Percentiles rank a stretch among this genome's conserved stretches.
Conservation (phyloP, 2,797 vertebrate genomes). For the Erethizon dorsatum region DNA sequence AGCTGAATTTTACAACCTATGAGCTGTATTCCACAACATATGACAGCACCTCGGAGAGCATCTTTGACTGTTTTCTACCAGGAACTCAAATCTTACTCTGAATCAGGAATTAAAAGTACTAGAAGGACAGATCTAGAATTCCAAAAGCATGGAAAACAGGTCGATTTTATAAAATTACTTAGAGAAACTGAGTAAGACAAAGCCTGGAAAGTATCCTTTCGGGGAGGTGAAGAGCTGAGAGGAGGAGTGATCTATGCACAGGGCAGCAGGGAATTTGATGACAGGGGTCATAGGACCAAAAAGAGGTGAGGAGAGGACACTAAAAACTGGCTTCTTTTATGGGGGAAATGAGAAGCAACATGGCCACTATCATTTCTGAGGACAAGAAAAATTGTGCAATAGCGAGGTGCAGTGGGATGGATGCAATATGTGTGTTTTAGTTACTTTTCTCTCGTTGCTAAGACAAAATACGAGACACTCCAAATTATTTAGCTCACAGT, state of each 20-base stretch:
- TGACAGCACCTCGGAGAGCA: not conserved
- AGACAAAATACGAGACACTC: not conserved
- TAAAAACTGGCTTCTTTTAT: not conserved
- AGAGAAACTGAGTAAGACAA: fast-evolving
- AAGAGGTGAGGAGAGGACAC: not conserved
- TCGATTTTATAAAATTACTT: no score
- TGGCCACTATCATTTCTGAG: not conserved
- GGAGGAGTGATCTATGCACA: not conserved
- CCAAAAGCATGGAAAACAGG: not conserved
- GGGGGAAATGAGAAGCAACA: not conserved
- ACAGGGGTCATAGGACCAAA: no score
- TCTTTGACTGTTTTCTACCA: not conserved
- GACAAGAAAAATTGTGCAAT: not conserved
- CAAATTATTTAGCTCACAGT: not conserved
- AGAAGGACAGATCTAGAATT: not conserved
- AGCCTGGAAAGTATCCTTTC: not conserved
- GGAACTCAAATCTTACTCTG: not conserved
- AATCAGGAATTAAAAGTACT: not conserved
- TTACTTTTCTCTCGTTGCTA: no score
- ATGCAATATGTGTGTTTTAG: not conserved
- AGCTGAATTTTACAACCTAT: not conserved
- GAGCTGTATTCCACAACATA: not conserved
- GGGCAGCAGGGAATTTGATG: no score
- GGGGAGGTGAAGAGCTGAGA: not conserved
- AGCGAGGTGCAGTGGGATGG: not conserved